Conservation (phyloP, 2,888 invertebrate genomes). For the Masnerella sp. region DNA sequence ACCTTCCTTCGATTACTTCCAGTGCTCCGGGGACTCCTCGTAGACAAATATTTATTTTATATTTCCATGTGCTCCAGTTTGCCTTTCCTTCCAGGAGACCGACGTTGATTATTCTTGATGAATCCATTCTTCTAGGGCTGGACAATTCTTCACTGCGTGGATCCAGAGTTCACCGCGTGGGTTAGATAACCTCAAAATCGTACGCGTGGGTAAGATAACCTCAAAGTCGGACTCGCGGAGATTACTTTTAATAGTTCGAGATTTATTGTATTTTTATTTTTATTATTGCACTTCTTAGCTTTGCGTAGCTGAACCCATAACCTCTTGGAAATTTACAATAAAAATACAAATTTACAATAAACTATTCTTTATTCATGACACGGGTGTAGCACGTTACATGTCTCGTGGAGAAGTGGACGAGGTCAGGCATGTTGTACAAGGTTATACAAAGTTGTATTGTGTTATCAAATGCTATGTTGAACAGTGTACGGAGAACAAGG, state of each 20-base stretch:
- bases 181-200: not conserved
- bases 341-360: too few species aligned
- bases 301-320: too few species aligned
- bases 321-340: too few species aligned
- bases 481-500: too few species aligned
- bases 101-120: not conserved
- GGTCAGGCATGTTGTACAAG: too few species aligned
- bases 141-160: not conserved
- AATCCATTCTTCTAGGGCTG: not conserved
- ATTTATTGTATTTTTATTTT: too few species aligned
- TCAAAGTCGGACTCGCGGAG: not conserved
- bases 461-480: too few species aligned
- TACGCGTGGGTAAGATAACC: not conserved
- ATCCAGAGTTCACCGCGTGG: not conserved
- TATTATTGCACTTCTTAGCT: too few species aligned
- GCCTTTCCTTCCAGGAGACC: slow-evolving; percentile 30
- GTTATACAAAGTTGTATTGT: too few species aligned
- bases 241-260: not conserved
- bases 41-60: slow-evolving; percentile 17
- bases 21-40: slow-evolving; percentile 10
- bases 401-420: too few species aligned
- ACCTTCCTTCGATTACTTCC: slow-evolving; percentile 16
- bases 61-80: slow-evolving; percentile 32
- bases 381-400: too few species aligned
- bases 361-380: too few species aligned